Conservation (phyloP, 1,140 invertebrate genomes). For the Nasonia vitripennis region DNA sequence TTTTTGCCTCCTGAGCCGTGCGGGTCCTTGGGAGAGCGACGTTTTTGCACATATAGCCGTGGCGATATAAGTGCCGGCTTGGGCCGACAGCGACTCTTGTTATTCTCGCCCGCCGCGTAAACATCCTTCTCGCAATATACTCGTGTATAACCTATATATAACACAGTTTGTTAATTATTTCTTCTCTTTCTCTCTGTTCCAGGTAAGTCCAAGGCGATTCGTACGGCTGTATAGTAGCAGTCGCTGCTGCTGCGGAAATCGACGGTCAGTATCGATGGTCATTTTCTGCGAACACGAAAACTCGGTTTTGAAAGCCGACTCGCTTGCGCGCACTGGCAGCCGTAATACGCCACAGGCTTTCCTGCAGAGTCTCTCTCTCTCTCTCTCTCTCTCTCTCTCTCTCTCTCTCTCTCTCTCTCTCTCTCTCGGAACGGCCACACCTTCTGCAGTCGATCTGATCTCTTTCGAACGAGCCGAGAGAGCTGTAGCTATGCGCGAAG, state of each 20-base stretch:
- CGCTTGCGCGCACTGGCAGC: neutral
- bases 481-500: no score
- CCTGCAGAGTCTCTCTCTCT: neutral
- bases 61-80: no score
- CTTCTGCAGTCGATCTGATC: neutral
- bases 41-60: no score
- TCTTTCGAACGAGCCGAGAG: neutral
- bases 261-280: neutral
- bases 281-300: neutral
- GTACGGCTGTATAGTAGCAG: no score
- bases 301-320: neutral
- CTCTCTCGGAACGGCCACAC: neutral
- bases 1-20: neutral
- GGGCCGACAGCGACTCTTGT: no score
- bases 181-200: neutral
- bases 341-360: neutral
- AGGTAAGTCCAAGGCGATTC: neutral
- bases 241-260: neutral
- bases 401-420: neutral
- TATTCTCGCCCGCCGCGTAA: no score
- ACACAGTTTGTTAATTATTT: neutral
- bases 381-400: no score
- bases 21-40: neutral
- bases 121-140: neutral
- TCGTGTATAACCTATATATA: neutral